Evolutionary conservation across 2,797 vertebrate species (phyloP).

Genomic region (Lacerta agilis): DNA sequence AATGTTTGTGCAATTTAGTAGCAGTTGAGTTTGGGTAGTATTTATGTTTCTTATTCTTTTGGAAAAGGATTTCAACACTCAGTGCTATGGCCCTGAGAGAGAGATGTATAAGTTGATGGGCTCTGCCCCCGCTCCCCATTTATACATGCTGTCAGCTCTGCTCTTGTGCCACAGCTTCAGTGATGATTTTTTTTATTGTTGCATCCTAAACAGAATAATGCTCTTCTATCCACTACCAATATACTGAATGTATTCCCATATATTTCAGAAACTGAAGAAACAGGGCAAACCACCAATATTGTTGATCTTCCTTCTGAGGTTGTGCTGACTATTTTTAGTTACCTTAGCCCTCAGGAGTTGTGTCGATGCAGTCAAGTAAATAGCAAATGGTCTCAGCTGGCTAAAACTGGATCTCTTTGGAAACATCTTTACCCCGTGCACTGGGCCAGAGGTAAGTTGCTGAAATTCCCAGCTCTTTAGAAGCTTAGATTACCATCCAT

Average conservation of each 20-base stretch:
- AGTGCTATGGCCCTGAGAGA: neutral
- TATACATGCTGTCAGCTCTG: neutral
- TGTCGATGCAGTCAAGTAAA: conserved; percentile 94
- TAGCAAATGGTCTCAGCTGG: conserved; percentile 88
- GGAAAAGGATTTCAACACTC: neutral
- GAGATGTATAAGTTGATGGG: neutral
- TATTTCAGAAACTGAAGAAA: conserved; percentile 83
- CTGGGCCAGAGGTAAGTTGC: conserved; percentile 92
- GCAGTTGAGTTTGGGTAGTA: neutral
- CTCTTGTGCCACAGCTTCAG: neutral
- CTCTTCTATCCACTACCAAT: conserved; percentile 20
- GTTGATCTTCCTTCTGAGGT: conserved; percentile 92
- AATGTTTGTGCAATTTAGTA: neutral
- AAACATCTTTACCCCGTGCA: conserved; percentile 94
- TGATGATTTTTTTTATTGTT: neutral
- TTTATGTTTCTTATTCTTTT: neutral
- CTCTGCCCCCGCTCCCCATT: neutral
- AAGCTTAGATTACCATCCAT: neutral
- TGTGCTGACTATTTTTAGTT: conserved; percentile 91
- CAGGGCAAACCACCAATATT: conserved; percentile 81
- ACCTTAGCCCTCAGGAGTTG: conserved; percentile 89
- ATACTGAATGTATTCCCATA: conserved; percentile 24
- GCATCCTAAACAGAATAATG: neutral
- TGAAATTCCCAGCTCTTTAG: neutral
- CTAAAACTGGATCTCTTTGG: conserved; percentile 93